A percentile compares a stretch with the other conserved stretches of the same genome.
Evolutionary conservation across 2,888 invertebrate genomes (phyloP).

Genomic region (Didymodactylos carnosus): DNA sequence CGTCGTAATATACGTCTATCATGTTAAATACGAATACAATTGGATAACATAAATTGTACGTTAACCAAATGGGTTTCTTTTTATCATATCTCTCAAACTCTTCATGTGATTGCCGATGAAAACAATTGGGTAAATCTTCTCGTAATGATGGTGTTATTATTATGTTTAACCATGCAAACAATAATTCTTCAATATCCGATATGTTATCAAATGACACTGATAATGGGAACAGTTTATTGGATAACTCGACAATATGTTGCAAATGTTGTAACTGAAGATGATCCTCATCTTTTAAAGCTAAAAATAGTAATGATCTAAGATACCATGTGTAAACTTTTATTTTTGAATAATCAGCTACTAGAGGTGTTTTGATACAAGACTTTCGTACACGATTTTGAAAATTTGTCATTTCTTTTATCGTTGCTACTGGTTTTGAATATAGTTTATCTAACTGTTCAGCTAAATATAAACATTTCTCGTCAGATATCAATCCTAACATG

Average conservation of each 20-base stretch:
- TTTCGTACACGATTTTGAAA: not conserved
- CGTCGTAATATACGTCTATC: not conserved
- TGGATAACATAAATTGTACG: not conserved
- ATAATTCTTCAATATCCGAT: not conserved
- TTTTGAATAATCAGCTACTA: not conserved
- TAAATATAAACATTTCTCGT: not conserved
- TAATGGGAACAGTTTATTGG: not conserved
- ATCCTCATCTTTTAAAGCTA: not conserved
- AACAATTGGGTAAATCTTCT: not conserved
- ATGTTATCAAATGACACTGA: not conserved
- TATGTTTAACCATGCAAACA: not conserved
- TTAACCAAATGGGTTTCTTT: not conserved
- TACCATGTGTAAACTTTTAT: not conserved
- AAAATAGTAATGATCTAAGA: not conserved
- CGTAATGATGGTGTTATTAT: not conserved
- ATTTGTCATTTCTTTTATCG: not conserved
- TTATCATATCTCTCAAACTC: not conserved
- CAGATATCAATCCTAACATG: not conserved
- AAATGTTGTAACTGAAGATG: not conserved
- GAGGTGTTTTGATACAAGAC: not conserved
- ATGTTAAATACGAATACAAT: not conserved
- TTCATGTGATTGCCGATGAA: not conserved
- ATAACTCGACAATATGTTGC: not conserved
- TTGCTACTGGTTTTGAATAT: not conserved
- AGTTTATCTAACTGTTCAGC: not conserved